Evolutionary conservation across 1,140 invertebrate genomes (phyloP), one percentile per base, ranked within the genome.

Genomic region (Neodiprion pinetum): DNA sequence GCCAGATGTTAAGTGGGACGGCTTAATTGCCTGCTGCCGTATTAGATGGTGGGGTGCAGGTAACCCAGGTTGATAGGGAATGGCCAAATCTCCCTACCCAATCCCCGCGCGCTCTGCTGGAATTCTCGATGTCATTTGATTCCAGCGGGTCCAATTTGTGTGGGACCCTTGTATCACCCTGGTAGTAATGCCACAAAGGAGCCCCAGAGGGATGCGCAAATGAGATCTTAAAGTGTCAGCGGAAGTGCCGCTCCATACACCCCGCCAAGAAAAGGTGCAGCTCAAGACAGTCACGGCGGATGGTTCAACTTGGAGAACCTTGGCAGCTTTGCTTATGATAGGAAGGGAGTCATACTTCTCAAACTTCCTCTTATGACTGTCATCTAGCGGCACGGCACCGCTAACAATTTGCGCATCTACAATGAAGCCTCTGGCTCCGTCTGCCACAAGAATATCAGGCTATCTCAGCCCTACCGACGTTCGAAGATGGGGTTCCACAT

Each of bases 351-450:
- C 14, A 61, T 77, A 77, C 21, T 80, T 40, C 75, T 72, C 69
- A 9, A 7, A 9, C 61, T 74, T 76, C 14, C n/a, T 17, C 72
- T 70, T 40, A 17, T 80, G 76, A 2, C 70, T 66, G 1, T 74
- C 75, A n/a, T 72, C 28, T 5, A 80, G 61, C 9, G 75, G 21
- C 5, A 72, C 10, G 7, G 40, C 10, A 8, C 72, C 81, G 14
- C 75, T 77, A 0, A 79, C 76, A 0, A 81, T 74, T 40, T 80
- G 79, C 0, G 74, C 50, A 70, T 85, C 82, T 0, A 83, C 66
- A 0, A 80, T 74, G 0, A 12, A 28, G 0, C 65, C 74, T 48
- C 40, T 67, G 0, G 67, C 65, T 7, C 74, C 74, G 11, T 66
- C 77, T 1, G 9, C 17, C 0, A 74, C 76, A 3, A 84, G 72